Base-by-base conservation (phyloP, 2,797 vertebrate genomes). In the Channallabes apus region DNA sequence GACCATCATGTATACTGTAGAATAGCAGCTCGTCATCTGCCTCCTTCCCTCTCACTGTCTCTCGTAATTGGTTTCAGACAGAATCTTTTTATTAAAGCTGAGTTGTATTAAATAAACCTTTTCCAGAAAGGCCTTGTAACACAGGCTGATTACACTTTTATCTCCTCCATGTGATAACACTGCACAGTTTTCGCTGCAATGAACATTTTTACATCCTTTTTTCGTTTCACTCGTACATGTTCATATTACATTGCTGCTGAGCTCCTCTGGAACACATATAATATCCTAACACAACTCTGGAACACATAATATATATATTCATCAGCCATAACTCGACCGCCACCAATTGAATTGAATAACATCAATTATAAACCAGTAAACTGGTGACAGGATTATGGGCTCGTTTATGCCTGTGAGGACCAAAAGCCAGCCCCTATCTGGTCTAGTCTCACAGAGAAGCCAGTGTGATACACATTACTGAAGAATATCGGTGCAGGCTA, bases 71-170 rank as follows among this genome's bases (percentile, higher is more conserved):
- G n/a, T 11, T 76, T 29, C 5, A 15, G 24, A 51, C 12, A 9
- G 65, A 54, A 79, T 88, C 84, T 73, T n/a, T 87, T 85, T 77
- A 86, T 86, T 88, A 71, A 85, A 84, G 27, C 20, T 22, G 64
- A 24, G 72, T 78, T 85, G 85, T 83, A 64, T 35, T 59, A 61
- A 77, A 77, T 35, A 32, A 77, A 27, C 65, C 32, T 8, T 77
- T 83, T 83, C 24, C 71, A 80, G 61, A 82, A 81, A 78, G 61
- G 78, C 41, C 77, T 85, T n/a, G n/a, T n/a, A n/a, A n/a, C n/a
- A n/a, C n/a, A n/a, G n/a, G n/a, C n/a, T n/a, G 77, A 87, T 87
- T 78, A 85, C 17, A 68, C 71, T 82, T 86, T 84, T 68, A 84
- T 80, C 79, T 84, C 27, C 82, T 76, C n/a, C 1, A 8, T 80